These are phyloP conservation scores for Monarcha castaneiventris DNA, from an alignment of 2,113 vertebrate genomes.

Conservation along the genomic window DNA sequence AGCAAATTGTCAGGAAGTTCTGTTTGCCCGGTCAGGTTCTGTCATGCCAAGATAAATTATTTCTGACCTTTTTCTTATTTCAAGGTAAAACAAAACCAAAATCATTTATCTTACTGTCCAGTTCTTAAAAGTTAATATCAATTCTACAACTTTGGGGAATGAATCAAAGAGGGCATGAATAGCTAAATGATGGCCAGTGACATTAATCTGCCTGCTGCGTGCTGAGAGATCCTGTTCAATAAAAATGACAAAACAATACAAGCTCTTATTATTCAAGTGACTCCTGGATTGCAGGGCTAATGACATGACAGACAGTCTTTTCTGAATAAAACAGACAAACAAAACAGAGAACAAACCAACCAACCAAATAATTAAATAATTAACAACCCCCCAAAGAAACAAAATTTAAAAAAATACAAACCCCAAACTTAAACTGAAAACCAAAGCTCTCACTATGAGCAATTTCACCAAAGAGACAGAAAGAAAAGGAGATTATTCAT, in stretches of 20 bases:
- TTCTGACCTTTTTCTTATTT: constrained; percentile 19
- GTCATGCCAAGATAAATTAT: constrained; percentile 1
- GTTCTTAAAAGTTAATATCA: constrained; percentile 28
- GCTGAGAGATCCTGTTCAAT: neutral
- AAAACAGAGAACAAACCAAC: neutral
- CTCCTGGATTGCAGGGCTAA: neutral
- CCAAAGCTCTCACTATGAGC: neutral
- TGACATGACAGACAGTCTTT: neutral
- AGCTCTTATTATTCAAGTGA: neutral
- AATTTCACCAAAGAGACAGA: neutral
- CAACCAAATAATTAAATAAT: neutral
- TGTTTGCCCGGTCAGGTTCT: neutral
- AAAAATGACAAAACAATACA: neutral
- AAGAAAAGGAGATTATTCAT: neutral
- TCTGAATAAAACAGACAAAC: neutral
- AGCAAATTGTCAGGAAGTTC: neutral
- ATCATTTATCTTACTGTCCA: neutral
- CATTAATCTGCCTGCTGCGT: neutral
- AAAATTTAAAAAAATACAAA: neutral
- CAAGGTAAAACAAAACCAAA: neutral
- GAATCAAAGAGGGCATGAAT: neutral
- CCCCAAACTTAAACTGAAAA: neutral
- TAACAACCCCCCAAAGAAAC: neutral
- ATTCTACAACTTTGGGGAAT: neutral
- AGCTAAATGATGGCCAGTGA: neutral